Conservation (phyloP, 2,888 invertebrate species). For the Beris morrisii region DNA sequence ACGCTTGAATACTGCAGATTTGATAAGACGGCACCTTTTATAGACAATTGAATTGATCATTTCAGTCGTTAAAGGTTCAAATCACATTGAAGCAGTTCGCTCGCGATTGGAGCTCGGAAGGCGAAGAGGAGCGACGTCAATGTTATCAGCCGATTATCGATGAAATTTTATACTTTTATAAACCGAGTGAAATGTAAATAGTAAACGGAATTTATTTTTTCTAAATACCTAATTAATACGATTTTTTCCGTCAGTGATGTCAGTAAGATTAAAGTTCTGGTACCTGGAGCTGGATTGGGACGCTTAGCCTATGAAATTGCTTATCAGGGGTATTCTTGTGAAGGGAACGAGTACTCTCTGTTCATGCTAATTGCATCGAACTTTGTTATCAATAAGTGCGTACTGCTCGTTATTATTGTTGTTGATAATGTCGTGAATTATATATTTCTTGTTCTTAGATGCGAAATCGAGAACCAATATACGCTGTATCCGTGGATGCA, state of each 20-base stretch:
- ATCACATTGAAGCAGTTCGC: slow-evolving; percentile 93
- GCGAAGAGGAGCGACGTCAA: slow-evolving; percentile 77
- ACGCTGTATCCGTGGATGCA: slow-evolving; percentile 94
- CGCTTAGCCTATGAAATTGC: slow-evolving; percentile 94
- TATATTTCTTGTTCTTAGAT: slow-evolving; percentile 28
- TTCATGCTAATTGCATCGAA: slow-evolving; percentile 97
- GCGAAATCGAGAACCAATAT: slow-evolving; percentile 66
- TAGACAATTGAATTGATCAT: slow-evolving; percentile 42
- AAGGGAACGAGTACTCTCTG: slow-evolving; percentile 97
- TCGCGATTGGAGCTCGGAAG: slow-evolving; percentile 93
- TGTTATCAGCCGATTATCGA: slow-evolving; percentile 90
- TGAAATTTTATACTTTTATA: slow-evolving; percentile 75
- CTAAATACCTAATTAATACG: slow-evolving; percentile 1
- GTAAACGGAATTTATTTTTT: slow-evolving; percentile 5
- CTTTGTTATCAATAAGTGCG: slow-evolving; percentile 85
- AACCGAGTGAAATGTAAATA: slow-evolving; percentile 63
- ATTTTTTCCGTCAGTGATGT: slow-evolving; percentile 44
- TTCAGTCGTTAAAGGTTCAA: slow-evolving; percentile 70
- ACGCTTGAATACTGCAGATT: too few species aligned
- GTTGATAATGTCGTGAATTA: neutral
- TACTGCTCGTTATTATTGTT: slow-evolving; percentile 8
- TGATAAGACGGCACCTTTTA: too few species aligned
- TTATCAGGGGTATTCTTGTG: slow-evolving; percentile 83
- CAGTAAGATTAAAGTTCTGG: slow-evolving; percentile 70
- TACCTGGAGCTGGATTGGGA: slow-evolving; percentile 96